Percentiles rank a stretch among this genome's conserved stretches.
Evolutionary conservation across 2,113 vertebrate genomes (phyloP).

Genomic region (Nicator chloris): DNA sequence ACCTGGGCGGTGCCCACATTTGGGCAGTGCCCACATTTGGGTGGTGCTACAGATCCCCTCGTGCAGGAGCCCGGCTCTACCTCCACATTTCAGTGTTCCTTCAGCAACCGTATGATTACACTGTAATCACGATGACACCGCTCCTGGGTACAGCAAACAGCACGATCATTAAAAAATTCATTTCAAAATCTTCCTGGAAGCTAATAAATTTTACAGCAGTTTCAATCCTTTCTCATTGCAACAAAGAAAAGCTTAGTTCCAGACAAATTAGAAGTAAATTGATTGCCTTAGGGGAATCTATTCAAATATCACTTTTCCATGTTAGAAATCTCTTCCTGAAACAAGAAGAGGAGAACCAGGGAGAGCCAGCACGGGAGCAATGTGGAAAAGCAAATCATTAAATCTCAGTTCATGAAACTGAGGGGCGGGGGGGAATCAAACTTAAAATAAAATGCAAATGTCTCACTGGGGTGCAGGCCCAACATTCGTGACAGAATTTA

Average conservation of each 20-base stretch:
- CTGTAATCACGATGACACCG: conserved; percentile 55
- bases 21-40: background rate
- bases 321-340: conserved; percentile 72
- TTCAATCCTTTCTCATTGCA: conserved; percentile 75
- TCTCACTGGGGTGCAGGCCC: conserved; percentile 60
- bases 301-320: conserved; percentile 78
- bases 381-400: conserved; percentile 62
- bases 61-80: background rate
- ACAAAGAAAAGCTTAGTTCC: conserved; percentile 80
- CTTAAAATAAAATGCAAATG: conserved; percentile 77
- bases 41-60: background rate
- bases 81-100: conserved; percentile 12
- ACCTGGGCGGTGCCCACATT: background rate
- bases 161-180: conserved; percentile 73
- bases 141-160: conserved; percentile 72
- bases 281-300: conserved; percentile 78
- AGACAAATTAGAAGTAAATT: conserved; percentile 85
- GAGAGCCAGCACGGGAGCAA: conserved; percentile 28
- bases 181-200: conserved; percentile 79
- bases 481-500: conserved; percentile 76
- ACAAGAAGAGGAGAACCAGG: conserved; percentile 49
- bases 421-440: background rate
- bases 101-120: conserved; percentile 52
- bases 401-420: conserved; percentile 67
- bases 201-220: conserved; percentile 77